Evolutionary conservation across 53 echinoderm and acorn worm genomes (phyloP).

Genomic region (Paelopatides confundens): DNA sequence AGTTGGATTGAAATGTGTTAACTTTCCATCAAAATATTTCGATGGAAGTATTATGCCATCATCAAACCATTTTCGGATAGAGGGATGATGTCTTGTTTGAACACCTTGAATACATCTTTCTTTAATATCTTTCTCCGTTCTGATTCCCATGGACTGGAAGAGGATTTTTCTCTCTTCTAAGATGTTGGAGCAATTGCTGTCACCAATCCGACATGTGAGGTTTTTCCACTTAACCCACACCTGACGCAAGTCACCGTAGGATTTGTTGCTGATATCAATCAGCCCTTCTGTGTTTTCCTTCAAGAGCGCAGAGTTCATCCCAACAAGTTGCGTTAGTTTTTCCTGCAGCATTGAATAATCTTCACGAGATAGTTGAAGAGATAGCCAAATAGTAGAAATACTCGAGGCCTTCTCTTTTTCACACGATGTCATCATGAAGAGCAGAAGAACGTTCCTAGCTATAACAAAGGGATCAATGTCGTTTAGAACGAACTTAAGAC

Average conservation of each 20-base stretch:
- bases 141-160: background rate
- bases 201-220: background rate
- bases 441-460: conserved; percentile 32
- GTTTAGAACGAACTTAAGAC: background rate
- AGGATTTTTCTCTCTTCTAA: background rate
- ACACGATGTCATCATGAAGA: background rate
- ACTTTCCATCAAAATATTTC: background rate
- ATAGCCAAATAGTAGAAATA: conserved; percentile 28
- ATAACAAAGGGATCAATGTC: conserved; percentile 26
- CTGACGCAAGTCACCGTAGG: background rate
- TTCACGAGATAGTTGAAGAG: background rate
- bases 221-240: conserved; percentile 10
- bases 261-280: background rate
- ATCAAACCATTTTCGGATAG: conserved; percentile 18
- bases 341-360: conserved; percentile 16
- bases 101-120: background rate
- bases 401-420: background rate
- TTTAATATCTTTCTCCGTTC: too few relatives aligned
- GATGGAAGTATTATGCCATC: conserved; percentile 9
- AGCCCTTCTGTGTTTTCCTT: background rate
- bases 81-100: background rate
- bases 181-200: background rate
- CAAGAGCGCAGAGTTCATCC: background rate
- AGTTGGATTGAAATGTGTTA: conserved; percentile 23
- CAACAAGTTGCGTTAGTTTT: background rate